These are phyloP conservation scores for Stenichneumon culpator DNA, from an alignment of 2,888 invertebrate species.

Conservation along the genomic window DNA sequence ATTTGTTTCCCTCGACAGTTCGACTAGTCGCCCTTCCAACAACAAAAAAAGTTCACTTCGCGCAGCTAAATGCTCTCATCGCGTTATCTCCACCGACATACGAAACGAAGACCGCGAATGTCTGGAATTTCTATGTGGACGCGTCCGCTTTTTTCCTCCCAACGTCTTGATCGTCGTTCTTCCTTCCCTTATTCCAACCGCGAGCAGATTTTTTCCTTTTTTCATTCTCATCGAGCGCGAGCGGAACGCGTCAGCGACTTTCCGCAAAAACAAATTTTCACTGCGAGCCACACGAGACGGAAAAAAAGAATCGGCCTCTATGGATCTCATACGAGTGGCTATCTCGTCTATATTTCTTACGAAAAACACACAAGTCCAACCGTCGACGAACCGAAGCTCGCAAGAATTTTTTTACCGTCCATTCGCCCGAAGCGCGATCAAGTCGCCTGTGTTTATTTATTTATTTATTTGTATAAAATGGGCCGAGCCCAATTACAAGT, in stretches of 20 bases:
- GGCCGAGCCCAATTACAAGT: too few species aligned
- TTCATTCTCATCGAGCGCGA: not conserved
- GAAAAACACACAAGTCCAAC: not conserved
- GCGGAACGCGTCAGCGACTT: conserved; percentile 35
- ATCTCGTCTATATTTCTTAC: not conserved
- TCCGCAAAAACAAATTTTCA: conserved; percentile 30
- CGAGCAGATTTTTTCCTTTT: not conserved
- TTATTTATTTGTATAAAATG: too few species aligned
- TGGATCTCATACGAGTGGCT: not conserved
- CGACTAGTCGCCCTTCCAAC: not conserved
- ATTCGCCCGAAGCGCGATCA: not conserved
- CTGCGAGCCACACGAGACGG: not conserved
- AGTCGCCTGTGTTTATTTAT: not conserved
- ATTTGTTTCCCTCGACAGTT: conserved; percentile 17
- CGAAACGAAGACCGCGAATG: not conserved
- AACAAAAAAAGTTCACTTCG: too few species aligned
- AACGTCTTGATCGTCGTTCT: not conserved
- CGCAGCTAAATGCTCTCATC: not conserved
- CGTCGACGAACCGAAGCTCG: not conserved
- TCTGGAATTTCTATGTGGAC: conserved; percentile 25
- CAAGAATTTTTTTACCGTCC: not conserved
- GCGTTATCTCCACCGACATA: conserved; percentile 11
- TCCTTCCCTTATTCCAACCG: not conserved
- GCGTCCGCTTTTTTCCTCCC: conserved; percentile 9
- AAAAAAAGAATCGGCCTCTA: not conserved